Evolutionary conservation across 2,888 invertebrate genomes (phyloP), one percentile per base, ranked within the genome.

Genomic region (Protodeltote pygarga): DNA sequence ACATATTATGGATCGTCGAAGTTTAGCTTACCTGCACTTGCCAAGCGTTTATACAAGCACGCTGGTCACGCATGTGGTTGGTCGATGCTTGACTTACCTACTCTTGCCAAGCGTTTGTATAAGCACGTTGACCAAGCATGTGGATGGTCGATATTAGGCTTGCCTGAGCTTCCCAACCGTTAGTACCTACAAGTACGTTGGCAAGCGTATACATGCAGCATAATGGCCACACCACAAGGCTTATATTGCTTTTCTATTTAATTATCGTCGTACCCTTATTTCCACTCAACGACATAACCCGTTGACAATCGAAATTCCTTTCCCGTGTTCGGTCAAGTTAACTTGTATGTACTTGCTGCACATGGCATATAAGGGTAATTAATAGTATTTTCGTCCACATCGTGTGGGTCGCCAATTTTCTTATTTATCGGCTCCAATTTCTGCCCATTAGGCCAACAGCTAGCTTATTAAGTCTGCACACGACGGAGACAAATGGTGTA

Each of bases 361-460:
- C n/a, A 31, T 19, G 64, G 58, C 59, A 54, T 65, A 72, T 65
- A 64, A 54, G 53, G 54, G 74, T 79, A 83, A 86, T 86, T 85
- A 87, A 86, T 86, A 75, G 78, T 78, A 71, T 77, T 75, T 66
- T 77, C 54, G 49, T 65, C 46, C 46, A 52, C 73, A 81, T 79
- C 79, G 79, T 81, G 79, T 73, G 76, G 76, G 78, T 80, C 79
- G 58, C 81, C 85, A 82, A 81, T 83, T 79, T 83, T 79, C 86
- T 85, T 86, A 87, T 87, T 87, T 87, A 87, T 87, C 80, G 86
- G 72, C 65, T 74, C 78, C 75, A 74, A 83, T 85, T 83, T 77
- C 73, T 76, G 67, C 50, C 81, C 81, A 85, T 86, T 87, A 85
- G 74, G 61, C 54, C 75, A 67, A 70, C 73, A 63, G 69, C 71